Evolutionary conservation across 2,888 invertebrate genomes (phyloP).

Genomic region (Drosophila prolongata): DNA sequence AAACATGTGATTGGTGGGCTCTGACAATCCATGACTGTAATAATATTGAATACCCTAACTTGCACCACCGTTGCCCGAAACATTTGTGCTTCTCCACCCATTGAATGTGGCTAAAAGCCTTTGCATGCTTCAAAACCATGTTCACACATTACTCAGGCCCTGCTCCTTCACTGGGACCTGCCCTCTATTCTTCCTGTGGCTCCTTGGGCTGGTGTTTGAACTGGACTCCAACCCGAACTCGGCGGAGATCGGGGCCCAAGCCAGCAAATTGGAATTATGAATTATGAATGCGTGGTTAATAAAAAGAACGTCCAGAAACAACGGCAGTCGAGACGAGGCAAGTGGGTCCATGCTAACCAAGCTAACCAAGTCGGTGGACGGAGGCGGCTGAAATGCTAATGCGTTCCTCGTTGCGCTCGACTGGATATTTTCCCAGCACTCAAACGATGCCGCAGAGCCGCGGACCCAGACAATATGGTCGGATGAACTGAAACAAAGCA

Average conservation of each 20-base stretch:
- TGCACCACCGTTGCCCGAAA: conserved; percentile 15
- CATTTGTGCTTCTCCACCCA: conserved; percentile 5
- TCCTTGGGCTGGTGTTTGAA: conserved; percentile 70
- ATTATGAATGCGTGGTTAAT: conserved; percentile 81
- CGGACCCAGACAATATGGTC: conserved; percentile 71
- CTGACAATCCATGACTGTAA: background rate
- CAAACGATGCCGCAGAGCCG: conserved; percentile 68
- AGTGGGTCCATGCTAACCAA: conserved; percentile 62
- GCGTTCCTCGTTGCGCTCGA: conserved; percentile 76
- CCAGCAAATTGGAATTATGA: conserved; percentile 83
- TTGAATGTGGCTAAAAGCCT: conserved; percentile 54
- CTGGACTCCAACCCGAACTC: conserved; percentile 69
- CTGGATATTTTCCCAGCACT: conserved; percentile 79
- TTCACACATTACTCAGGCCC: conserved; percentile 75
- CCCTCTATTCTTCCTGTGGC: conserved; percentile 33
- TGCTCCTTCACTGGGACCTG: conserved; percentile 16
- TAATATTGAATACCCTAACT: conserved; percentile 12
- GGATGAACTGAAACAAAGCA: conserved; percentile 80
- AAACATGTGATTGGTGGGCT: conserved; percentile 12
- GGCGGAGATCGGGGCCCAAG: conserved; percentile 46
- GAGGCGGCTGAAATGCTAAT: conserved; percentile 71
- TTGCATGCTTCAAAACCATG: conserved; percentile 69
- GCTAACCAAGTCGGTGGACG: conserved; percentile 51
- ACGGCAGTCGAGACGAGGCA: conserved; percentile 50
- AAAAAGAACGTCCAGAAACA: conserved; percentile 60